Evolutionary conservation across 2,888 invertebrate genomes (phyloP), one percentile per base, ranked within the genome.

Genomic region (Caenorhabditis sp.): DNA sequence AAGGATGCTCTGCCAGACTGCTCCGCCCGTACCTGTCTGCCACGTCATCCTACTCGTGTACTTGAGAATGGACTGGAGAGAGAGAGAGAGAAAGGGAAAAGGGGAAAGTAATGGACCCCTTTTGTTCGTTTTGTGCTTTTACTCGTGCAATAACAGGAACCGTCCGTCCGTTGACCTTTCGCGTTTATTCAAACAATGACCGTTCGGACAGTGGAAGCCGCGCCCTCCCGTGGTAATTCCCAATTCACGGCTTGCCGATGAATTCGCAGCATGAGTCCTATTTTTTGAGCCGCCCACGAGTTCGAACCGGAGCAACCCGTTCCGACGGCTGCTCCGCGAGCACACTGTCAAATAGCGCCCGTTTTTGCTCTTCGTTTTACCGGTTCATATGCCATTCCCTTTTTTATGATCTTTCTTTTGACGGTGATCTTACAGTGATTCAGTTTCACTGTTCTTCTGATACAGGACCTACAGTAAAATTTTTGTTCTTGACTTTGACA

Each of bases 191-290:
- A 27, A 43, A 43, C 53, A 37, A 37, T 53, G 53, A 53, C 53
- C 53, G 2, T 8, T 22, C 7, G 39, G 26, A 55, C 43, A 55
- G 32, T 26, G 45, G 43, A 26, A 41, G 46, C 68, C 50, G 50
- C 48, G 30, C 37, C 55, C 15, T 30, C 37, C 66, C 56, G 66
- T 55, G 46, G 66, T 68, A 68, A 68, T 68, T 58, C 66, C 58
- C 58, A 68, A 39, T 58, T 56, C 66, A 68, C 66, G 66, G 37
- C 32, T 30, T 37, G 9, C 26, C 50, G 27, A 41, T 32, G 30
- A 45, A 27, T 27, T 15, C 5, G 46, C n/a, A 65, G 65, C 65
- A 65, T 65, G 65, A 65, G 65, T 56, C 48, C 58, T 20, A 35
- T 32, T 52, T 46, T 39, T 50, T 46, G 55, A 27, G 26, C n/a